Evolutionary conservation across 2,113 vertebrate genomes (phyloP).

Genomic region (Canis aureus): DNA sequence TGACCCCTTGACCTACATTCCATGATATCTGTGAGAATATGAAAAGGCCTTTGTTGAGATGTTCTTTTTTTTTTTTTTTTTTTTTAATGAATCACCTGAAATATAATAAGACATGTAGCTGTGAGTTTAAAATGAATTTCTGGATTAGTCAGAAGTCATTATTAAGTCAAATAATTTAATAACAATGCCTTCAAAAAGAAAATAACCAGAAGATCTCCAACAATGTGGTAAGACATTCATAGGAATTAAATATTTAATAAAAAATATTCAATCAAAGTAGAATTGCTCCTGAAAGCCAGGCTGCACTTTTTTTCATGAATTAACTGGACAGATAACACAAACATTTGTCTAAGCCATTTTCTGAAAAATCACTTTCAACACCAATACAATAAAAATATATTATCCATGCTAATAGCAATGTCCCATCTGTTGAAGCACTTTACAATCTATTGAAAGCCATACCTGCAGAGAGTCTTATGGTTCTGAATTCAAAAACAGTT

Average conservation of each 20-base stretch:
- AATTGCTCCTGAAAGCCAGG: conserved; percentile 70
- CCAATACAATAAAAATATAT: conserved; percentile 80
- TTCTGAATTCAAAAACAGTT: conserved; percentile 71
- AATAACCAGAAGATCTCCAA: conserved; percentile 28
- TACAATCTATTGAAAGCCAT: conserved; percentile 59
- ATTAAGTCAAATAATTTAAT: conserved; percentile 24
- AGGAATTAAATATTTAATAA: conserved; percentile 70
- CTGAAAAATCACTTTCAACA: conserved; percentile 76
- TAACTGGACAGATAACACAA: conserved; percentile 74
- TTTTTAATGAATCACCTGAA: not conserved
- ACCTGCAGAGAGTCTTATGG: conserved; percentile 59
- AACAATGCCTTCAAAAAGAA: conserved; percentile 49
- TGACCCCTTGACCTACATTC: not conserved
- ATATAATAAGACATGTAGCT: not conserved
- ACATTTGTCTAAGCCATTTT: conserved; percentile 79
- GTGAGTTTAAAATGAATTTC: conserved; percentile 47
- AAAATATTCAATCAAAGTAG: conserved; percentile 64
- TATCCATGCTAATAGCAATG: conserved; percentile 74
- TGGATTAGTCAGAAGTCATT: conserved; percentile 20
- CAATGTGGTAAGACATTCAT: conserved; percentile 54
- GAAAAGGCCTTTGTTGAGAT: not conserved
- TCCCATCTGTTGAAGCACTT: conserved; percentile 80
- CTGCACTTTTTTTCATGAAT: conserved; percentile 68
- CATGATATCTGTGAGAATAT: not conserved
- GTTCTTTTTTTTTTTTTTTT: not conserved